Base-by-base conservation (phyloP, 2,113 vertebrate species). In the Brevimyrus niger region DNA sequence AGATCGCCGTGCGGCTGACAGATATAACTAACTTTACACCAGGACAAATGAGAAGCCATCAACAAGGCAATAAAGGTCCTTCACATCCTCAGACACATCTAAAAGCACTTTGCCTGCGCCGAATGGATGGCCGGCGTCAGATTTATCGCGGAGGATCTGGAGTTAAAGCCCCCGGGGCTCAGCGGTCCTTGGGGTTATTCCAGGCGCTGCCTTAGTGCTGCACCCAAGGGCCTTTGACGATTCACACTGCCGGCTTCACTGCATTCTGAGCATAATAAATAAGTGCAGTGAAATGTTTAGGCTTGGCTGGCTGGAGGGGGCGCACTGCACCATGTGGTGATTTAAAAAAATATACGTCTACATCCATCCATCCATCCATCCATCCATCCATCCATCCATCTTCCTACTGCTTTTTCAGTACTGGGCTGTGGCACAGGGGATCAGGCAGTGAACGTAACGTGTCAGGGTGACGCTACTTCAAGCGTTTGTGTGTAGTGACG, bases 11-110 rank as follows among this genome's bases (percentile, higher is more conserved):
- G 8, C 53, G 65, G 69, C 88, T 89, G 84, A 92, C 58, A 50
- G 82, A 27, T 46, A 90, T 93, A 92, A 92, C 91, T 92, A 93
- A 94, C 91, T 94, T 94, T 90, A 88, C 89, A 89, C 86, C 69
- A 89, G 90, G 92, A 94, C 93, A 87, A 93, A 93, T 91, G 58
- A 89, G 89, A 92, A 92, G 92, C 93, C 92, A 92, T 94, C 90
- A 92, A 89, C 44, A 82, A 76, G 76, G 89, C 91, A 90, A 89
- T 90, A 90, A 91, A 90, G 87, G 91, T 94, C 94, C 89, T 88
- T 92, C 93, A 93, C 91, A 91, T 93, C 92, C 92, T 93, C 92
- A 92, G 92, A 94, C 92, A 94, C 92, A 92, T 94, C 92, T 92
- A 91, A 92, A 94, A 94, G 92, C 92, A 92, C 94, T 95, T 94